Evolutionary conservation across 2,888 invertebrate species (phyloP).

Genomic region (Drosophila mulleri): DNA sequence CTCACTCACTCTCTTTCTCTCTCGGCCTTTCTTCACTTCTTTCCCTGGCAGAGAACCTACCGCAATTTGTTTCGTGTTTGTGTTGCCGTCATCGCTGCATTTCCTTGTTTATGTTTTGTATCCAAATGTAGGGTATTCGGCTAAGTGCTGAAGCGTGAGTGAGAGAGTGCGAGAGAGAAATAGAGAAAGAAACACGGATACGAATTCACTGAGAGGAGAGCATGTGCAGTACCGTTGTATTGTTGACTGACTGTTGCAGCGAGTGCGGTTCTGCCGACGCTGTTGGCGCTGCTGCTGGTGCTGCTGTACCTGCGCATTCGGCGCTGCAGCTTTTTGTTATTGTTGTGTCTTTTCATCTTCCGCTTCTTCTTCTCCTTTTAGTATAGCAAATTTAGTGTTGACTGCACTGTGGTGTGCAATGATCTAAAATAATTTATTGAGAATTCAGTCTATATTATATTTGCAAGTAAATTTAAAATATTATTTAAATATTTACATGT

Average conservation of each 20-base stretch:
- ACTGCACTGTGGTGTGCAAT: slow-evolving; percentile 24
- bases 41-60: slow-evolving; percentile 66
- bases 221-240: slow-evolving; percentile 46
- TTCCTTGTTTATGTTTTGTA: slow-evolving; percentile 77
- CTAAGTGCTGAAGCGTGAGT: slow-evolving; percentile 47
- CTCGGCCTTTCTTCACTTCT: neutral
- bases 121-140: slow-evolving; percentile 75
- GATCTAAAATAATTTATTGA: neutral
- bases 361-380: slow-evolving; percentile 31
- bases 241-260: slow-evolving; percentile 51
- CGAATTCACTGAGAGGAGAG: slow-evolving; percentile 33
- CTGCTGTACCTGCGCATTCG: slow-evolving; percentile 68
- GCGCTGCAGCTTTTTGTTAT: slow-evolving; percentile 58
- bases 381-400: slow-evolving; percentile 19
- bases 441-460: neutral
- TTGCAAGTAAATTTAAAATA: neutral
- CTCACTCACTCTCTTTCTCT: slow-evolving; percentile 5
- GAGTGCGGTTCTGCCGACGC: slow-evolving; percentile 26
- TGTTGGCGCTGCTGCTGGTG: slow-evolving; percentile 26
- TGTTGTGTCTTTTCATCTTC: slow-evolving; percentile 36
- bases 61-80: slow-evolving; percentile 70
- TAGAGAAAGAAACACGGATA: slow-evolving; percentile 28
- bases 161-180: neutral
- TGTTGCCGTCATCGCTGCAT: slow-evolving; percentile 57
- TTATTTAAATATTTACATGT: neutral